These are phyloP conservation scores for Dryobotodes eremita DNA, from an alignment of 2,888 invertebrate species.

Conservation along the genomic window DNA sequence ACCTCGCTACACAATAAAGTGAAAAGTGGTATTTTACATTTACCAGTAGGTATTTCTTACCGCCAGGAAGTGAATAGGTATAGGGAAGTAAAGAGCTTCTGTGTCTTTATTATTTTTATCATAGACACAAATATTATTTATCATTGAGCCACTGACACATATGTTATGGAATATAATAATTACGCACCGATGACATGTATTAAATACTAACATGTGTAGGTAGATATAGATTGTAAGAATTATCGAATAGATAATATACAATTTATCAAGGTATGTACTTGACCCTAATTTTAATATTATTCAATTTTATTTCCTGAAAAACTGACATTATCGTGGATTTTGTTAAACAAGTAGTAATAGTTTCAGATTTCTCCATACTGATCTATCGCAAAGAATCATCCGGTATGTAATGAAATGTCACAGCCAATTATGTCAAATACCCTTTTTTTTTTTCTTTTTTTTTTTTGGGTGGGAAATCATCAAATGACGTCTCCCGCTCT, in stretches of 20 bases:
- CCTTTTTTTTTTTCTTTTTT: too few species aligned
- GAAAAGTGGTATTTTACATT: neutral
- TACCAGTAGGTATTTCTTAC: neutral
- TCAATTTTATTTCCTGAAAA: neutral
- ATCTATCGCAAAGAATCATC: neutral
- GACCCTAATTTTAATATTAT: neutral
- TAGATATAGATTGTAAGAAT: neutral
- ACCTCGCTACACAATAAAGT: neutral
- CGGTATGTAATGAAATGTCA: neutral
- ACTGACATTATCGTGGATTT: neutral
- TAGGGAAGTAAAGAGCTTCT: neutral
- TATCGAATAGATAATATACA: neutral
- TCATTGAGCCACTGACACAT: constrained; percentile 10
- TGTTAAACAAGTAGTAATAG: neutral
- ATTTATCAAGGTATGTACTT: neutral
- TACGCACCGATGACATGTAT: neutral
- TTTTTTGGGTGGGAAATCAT: too few species aligned
- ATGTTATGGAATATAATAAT: neutral
- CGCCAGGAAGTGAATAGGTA: neutral
- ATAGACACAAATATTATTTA: constrained; percentile 4
- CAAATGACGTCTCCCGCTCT: too few species aligned
- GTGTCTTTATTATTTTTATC: constrained; percentile 10
- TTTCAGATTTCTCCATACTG: neutral
- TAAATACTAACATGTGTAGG: neutral
- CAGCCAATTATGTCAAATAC: too few species aligned